Conservation (phyloP, 2,113 vertebrate species). For the Podarcis muralis region DNA sequence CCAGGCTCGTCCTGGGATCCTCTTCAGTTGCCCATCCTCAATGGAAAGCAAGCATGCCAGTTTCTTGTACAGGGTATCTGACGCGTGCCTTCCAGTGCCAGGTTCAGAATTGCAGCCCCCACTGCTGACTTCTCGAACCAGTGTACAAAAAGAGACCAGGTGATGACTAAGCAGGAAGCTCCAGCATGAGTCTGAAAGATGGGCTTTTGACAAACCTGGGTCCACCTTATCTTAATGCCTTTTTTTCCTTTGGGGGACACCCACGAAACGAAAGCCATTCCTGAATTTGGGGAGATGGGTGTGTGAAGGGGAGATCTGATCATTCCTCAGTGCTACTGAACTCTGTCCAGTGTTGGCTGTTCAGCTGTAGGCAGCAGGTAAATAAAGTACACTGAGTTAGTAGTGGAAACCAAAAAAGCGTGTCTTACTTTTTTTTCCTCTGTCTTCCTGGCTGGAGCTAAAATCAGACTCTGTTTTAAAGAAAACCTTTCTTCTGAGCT, state of each 20-base stretch:
- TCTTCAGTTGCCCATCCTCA: slow-evolving; percentile 55
- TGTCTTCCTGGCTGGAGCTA: neutral
- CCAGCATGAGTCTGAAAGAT: slow-evolving; percentile 56
- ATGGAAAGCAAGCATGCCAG: slow-evolving; percentile 68
- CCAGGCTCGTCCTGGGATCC: slow-evolving; percentile 48
- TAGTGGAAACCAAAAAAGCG: slow-evolving; percentile 71
- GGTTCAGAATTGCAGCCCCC: slow-evolving; percentile 73
- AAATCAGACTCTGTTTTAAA: neutral
- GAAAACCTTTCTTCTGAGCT: neutral
- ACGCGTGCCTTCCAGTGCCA: slow-evolving; percentile 83
- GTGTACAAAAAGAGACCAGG: slow-evolving; percentile 67
- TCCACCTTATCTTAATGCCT: slow-evolving; percentile 61
- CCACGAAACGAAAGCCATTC: slow-evolving; percentile 68
- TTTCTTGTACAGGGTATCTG: slow-evolving; percentile 80
- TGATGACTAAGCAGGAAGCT: slow-evolving; percentile 62
- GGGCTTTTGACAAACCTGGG: slow-evolving; percentile 46
- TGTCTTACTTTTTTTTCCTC: slow-evolving; percentile 61
- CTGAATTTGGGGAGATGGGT: slow-evolving; percentile 64
- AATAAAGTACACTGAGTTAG: slow-evolving; percentile 83
- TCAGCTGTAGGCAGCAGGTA: slow-evolving; percentile 80
- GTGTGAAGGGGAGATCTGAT: slow-evolving; percentile 73
- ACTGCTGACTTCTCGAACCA: slow-evolving; percentile 76
- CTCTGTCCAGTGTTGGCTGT: slow-evolving; percentile 82
- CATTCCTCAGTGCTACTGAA: slow-evolving; percentile 83
- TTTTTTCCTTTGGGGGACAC: slow-evolving; percentile 59